Base-by-base conservation (phyloP, 2,888 invertebrate species). In the Chymomyza amoena region DNA sequence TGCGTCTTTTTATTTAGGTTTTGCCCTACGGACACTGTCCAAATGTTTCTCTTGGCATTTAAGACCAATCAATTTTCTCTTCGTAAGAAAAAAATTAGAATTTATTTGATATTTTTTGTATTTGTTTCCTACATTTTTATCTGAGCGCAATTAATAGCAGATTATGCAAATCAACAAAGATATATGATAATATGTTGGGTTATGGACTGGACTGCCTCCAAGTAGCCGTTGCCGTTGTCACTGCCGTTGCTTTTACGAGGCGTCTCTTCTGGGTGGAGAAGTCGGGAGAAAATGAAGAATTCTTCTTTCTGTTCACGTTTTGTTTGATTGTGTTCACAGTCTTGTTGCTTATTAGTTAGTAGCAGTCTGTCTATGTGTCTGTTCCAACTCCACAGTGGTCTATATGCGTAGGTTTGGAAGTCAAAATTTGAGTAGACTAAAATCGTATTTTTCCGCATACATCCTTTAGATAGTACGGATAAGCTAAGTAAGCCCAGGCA, bases 111-210 rank as follows among this genome's bases (percentile, higher is more conserved):
- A 32, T 52, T 60, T 9, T 25, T 60, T 52, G 16, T 36, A 59
- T 64, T 39, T 25, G 39, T 52, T 68, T 63, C 68, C 66, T 60
- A 20, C 60, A 39, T 45, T 81, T 82, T 76, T 78, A 81, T 86
- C 83, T 80, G 75, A 69, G 66, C 87, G 80, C 88, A 89, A 89
- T 89, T 89, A 89, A 89, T 85, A 89, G 87, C 76, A 85, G 88
- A 87, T 89, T 89, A 89, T 89, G 88, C 85, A 88, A 89, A 89
- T 89, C 73, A 84, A 76, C 51, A 51, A 28, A 72, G 68, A 80
- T 75, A 78, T 72, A 79, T 71, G 73, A 74, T 76, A 68, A 80
- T 72, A 66, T 61, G 67, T 61, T 57, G 16, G 2, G 52, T 51
- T 36, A 15, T 7, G 15, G 50, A 67, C 61, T 7, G 15, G 50